These are phyloP conservation scores for Sebastes variabilis DNA, from an alignment of 2,797 vertebrate genomes.

Conservation along the genomic window DNA sequence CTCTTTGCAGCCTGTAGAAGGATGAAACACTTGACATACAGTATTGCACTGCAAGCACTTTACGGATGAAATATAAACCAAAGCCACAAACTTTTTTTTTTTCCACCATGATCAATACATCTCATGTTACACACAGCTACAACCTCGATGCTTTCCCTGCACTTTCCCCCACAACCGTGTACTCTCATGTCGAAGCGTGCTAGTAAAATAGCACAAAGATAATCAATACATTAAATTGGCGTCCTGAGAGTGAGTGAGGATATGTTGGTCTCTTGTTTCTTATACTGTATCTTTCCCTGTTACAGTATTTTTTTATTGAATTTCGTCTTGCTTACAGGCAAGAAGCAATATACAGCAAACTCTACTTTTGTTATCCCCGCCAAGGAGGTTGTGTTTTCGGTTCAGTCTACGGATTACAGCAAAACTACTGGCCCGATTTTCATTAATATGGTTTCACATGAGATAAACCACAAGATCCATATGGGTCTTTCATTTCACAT, in stretches of 20 bases:
- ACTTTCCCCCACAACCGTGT: not conserved
- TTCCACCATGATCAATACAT: slow-evolving; percentile 34
- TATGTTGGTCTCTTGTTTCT: slow-evolving; percentile 25
- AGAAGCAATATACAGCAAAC: not conserved
- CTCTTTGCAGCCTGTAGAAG: not conserved
- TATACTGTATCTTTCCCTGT: not conserved
- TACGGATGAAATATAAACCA: not conserved
- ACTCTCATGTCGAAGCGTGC: not conserved
- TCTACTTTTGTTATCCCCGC: not conserved
- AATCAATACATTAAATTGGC: slow-evolving; percentile 41
- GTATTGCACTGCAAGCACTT: slow-evolving; percentile 1
- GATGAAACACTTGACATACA: not conserved
- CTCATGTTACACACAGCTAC: slow-evolving; percentile 26
- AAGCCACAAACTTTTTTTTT: not conserved
- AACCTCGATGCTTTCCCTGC: not conserved
- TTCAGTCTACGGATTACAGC: not conserved
- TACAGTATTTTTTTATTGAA: not conserved
- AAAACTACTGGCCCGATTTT: not conserved
- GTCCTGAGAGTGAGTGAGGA: slow-evolving; percentile 9
- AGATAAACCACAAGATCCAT: not conserved
- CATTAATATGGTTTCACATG: not conserved
- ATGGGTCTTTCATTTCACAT: not conserved
- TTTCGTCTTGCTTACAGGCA: not conserved
- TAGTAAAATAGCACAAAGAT: slow-evolving; percentile 24
- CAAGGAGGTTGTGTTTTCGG: not conserved